Evolutionary conservation across 1,140 invertebrate genomes (phyloP).

Genomic region (Copidosoma floridanum): DNA sequence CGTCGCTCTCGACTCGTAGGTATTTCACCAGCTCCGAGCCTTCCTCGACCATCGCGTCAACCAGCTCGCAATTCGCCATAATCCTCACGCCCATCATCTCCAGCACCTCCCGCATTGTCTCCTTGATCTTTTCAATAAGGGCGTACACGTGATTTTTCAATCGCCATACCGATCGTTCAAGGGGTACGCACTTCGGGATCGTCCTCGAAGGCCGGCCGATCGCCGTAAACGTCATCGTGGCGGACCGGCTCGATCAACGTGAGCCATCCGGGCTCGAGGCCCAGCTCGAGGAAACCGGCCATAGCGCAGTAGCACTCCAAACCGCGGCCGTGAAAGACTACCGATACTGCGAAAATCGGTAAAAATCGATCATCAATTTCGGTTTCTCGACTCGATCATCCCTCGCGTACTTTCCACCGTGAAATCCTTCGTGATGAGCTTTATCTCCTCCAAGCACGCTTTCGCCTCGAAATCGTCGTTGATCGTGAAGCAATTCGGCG

Average conservation of each 20-base stretch:
- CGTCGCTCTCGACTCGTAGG: not conserved
- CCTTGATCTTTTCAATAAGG: conserved; percentile 41
- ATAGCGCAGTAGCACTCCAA: conserved; percentile 63
- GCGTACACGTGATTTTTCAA: not conserved
- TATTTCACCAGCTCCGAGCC: not conserved
- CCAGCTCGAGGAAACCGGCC: conserved; percentile 58
- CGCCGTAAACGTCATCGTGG: conserved; percentile 33
- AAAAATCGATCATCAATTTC: not conserved
- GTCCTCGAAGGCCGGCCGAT: conserved; percentile 49
- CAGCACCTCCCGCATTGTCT: conserved; percentile 31
- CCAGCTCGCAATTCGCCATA: conserved; percentile 30
- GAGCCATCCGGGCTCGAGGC: conserved; percentile 55
- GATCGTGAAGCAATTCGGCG: conserved; percentile 61
- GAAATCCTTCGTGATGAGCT: conserved; percentile 46
- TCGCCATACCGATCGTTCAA: not conserved
- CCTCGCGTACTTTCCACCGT: conserved; percentile 28
- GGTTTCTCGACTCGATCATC: not conserved
- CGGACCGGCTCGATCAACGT: conserved; percentile 58
- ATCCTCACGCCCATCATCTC: conserved; percentile 28
- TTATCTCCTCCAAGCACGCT: conserved; percentile 49
- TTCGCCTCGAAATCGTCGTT: conserved; percentile 60
- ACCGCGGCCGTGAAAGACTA: conserved; percentile 64
- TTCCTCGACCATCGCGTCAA: conserved; percentile 25
- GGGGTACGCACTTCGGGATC: conserved; percentile 36
- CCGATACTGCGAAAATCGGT: conserved; percentile 38